Evolutionary conservation across 2,797 vertebrate genomes (phyloP).

Genomic region (Halcyon chelicuti): DNA sequence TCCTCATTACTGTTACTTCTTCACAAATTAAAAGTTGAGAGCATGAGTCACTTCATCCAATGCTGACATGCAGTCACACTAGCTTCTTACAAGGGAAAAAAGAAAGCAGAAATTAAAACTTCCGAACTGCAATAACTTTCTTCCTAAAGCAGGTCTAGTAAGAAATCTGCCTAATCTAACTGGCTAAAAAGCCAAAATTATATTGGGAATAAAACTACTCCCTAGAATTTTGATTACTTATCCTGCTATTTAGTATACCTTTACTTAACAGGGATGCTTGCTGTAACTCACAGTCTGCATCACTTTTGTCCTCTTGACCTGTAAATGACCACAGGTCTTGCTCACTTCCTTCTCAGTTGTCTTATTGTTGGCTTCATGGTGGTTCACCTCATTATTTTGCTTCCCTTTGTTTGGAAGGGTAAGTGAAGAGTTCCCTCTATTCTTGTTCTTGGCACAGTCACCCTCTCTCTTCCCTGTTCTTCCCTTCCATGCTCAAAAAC

Average conservation of each 20-base stretch:
- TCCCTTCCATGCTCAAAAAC: background rate
- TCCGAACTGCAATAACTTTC: background rate
- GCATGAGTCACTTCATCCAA: background rate
- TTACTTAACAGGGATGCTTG: background rate
- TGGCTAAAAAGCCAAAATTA: background rate
- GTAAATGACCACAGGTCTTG: background rate
- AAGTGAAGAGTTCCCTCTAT: background rate
- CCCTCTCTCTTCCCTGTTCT: background rate
- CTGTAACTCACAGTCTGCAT: rapidly evolving
- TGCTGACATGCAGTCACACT: background rate
- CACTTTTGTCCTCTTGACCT: background rate
- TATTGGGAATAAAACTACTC: background rate
- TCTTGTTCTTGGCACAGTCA: background rate
- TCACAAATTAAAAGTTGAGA: background rate
- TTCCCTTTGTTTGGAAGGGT: background rate
- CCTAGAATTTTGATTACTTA: background rate
- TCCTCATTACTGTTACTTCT: background rate
- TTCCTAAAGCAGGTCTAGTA: background rate
- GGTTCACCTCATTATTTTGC: background rate
- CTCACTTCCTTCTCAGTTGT: background rate
- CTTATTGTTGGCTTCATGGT: background rate
- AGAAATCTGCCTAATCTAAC: background rate
- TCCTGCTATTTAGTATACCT: background rate
- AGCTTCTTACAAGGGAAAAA: background rate
- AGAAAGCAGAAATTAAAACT: background rate